A percentile compares a stretch with the other conserved stretches of the same genome.
These are phyloP conservation scores for Pyrgilauda ruficollis DNA, from an alignment of 2,113 vertebrate species.

Conservation along the genomic window DNA sequence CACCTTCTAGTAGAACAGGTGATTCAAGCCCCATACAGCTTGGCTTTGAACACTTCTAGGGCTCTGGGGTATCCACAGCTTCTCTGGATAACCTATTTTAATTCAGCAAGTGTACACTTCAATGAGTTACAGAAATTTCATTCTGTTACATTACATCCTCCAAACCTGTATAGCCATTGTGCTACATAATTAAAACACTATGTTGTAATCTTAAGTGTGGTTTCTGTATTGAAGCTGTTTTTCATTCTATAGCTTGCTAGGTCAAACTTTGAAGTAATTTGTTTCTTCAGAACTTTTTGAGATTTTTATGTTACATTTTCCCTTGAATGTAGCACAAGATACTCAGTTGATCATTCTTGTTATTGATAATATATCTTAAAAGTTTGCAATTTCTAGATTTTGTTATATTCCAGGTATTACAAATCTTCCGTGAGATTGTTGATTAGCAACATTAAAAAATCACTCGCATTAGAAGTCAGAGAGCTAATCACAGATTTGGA, in stretches of 20 bases:
- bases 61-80: background rate
- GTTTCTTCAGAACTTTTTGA: background rate
- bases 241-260: background rate
- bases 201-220: background rate
- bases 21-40: background rate
- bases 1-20: background rate
- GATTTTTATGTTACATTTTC: background rate
- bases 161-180: background rate
- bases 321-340: background rate
- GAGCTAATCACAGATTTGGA: background rate
- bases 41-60: background rate
- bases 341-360: background rate
- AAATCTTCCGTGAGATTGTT: background rate
- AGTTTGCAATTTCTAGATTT: background rate
- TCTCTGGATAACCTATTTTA: background rate
- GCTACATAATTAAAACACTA: background rate
- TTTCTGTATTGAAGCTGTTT: background rate
- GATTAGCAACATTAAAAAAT: background rate
- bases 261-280: background rate
- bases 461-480: background rate
- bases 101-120: background rate
- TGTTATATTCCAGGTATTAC: background rate
- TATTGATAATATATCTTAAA: background rate
- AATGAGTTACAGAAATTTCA: background rate
- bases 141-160: background rate